These are phyloP conservation scores for Malurus cyaneus DNA, from an alignment of 2,113 vertebrate genomes.

Conservation along the genomic window DNA sequence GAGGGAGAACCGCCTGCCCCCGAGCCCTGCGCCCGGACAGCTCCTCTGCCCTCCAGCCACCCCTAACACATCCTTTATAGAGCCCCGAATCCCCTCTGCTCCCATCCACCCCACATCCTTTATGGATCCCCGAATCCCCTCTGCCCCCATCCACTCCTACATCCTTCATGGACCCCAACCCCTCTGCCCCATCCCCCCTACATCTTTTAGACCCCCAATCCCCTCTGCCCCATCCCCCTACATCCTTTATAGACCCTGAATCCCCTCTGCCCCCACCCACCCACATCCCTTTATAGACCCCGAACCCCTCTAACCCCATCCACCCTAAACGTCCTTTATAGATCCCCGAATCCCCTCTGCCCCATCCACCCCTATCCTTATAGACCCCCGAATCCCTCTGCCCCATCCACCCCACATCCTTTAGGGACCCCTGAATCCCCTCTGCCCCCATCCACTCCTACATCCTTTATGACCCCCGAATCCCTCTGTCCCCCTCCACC, in stretches of 20 bases:
- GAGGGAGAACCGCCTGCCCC: neutral
- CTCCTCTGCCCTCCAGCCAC: neutral
- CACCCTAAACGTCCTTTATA: neutral
- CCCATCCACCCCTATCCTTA: neutral
- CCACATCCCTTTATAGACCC: too few relatives aligned
- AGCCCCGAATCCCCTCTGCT: too few relatives aligned
- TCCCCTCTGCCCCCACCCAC: too few relatives aligned
- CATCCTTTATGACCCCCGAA: neutral
- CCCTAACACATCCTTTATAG: neutral
- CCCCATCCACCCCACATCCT: neutral
- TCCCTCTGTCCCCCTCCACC: too few relatives aligned
- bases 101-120: neutral
- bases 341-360: neutral
- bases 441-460: too few relatives aligned
- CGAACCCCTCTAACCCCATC: too few relatives aligned
- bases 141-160: too few relatives aligned
- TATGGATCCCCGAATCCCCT: neutral
- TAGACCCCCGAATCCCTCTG: neutral
- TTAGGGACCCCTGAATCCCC: neutral
- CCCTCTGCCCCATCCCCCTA: too few relatives aligned
- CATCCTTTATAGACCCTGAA: neutral
- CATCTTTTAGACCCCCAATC: neutral
- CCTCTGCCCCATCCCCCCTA: too few relatives aligned
- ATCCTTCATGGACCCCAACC: too few relatives aligned
- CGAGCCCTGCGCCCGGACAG: accelerated